phyloP scores from a whole-genome alignment of 1,140 invertebrate species.

The Diploscapter pachys region DNA sequence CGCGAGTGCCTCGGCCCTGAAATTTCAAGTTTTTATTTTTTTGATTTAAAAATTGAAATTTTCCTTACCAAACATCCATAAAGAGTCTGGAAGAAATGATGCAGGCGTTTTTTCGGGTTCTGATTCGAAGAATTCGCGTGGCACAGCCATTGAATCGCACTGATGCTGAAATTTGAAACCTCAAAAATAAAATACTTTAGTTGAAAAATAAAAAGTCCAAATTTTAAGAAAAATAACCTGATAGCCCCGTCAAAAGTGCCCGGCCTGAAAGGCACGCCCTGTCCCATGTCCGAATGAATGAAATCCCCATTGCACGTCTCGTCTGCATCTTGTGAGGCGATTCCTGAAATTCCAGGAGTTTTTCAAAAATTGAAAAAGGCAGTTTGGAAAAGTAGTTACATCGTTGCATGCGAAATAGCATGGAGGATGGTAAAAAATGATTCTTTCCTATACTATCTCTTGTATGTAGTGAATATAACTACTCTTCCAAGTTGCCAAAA shows the following conservation, averaged over 20 bases:
- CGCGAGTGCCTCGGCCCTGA: conserved; percentile 76
- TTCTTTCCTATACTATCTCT: too few relatives aligned
- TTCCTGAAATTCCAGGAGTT: conserved; percentile 65
- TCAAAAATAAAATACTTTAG: not conserved
- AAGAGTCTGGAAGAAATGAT: conserved; percentile 84
- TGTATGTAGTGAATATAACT: too few relatives aligned
- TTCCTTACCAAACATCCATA: conserved; percentile 77
- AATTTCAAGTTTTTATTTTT: not conserved
- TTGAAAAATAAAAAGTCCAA: too few relatives aligned
- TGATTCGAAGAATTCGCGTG: conserved; percentile 91
- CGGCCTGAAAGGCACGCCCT: conserved; percentile 88
- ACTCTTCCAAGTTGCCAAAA: not conserved
- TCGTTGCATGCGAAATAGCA: too few relatives aligned
- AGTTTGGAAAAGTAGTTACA: too few relatives aligned
- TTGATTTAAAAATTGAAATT: conserved; percentile 9
- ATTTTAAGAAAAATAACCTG: conserved; percentile 63
- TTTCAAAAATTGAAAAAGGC: not conserved
- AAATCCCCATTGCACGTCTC: conserved; percentile 81
- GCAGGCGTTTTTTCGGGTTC: conserved; percentile 81
- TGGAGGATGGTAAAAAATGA: too few relatives aligned
- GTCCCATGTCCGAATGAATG: conserved; percentile 85
- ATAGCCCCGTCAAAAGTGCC: conserved; percentile 94
- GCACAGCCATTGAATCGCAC: conserved; percentile 97
- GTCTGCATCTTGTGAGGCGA: conserved; percentile 82
- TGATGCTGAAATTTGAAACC: conserved; percentile 63